Percentiles rank a stretch among this genome's conserved stretches.
Evolutionary conservation across 2,888 invertebrate species (phyloP).

Genomic region (Drosophila antonietae): DNA sequence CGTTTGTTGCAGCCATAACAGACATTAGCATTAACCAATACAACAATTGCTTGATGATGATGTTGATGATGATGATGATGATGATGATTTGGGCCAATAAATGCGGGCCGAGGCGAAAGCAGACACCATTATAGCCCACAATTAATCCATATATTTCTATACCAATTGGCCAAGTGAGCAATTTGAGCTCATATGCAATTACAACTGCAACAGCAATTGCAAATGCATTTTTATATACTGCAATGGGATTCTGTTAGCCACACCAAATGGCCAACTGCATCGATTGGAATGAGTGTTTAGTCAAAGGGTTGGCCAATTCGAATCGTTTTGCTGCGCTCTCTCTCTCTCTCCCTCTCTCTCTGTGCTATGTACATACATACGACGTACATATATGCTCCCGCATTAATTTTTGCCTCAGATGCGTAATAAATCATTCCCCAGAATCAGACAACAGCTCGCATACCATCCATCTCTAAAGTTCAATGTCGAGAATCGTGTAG

Average conservation of each 20-base stretch:
- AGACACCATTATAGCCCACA: conserved; percentile 31
- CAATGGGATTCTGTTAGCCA: conserved; percentile 13
- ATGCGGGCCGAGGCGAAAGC: conserved; percentile 37
- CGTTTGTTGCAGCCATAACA: conserved; percentile 53
- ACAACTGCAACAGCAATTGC: conserved; percentile 37
- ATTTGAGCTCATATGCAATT: conserved; percentile 29
- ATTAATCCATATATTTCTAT: conserved; percentile 64
- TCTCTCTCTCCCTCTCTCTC: no score
- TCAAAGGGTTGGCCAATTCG: conserved; percentile 43
- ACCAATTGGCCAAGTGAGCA: conserved; percentile 60
- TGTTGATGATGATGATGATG: conserved; percentile 26
- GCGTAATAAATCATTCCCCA: conserved; percentile 45
- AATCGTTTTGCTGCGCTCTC: conserved; percentile 26
- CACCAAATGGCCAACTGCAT: conserved; percentile 10
- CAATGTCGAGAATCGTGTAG: conserved; percentile 46
- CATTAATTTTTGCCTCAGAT: conserved; percentile 33
- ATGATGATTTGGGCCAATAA: conserved; percentile 75
- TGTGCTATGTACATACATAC: neutral
- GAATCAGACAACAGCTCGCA: conserved; percentile 35
- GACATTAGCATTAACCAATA: conserved; percentile 56
- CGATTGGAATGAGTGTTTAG: conserved; percentile 3
- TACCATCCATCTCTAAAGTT: conserved; percentile 45
- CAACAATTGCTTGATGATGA: conserved; percentile 50
- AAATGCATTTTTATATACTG: conserved; percentile 26
- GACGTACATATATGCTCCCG: conserved; percentile 24